These are phyloP conservation scores for Astropecten irregularis DNA, from an alignment of 53 echinoderm and acorn worm species.

Conservation along the genomic window DNA sequence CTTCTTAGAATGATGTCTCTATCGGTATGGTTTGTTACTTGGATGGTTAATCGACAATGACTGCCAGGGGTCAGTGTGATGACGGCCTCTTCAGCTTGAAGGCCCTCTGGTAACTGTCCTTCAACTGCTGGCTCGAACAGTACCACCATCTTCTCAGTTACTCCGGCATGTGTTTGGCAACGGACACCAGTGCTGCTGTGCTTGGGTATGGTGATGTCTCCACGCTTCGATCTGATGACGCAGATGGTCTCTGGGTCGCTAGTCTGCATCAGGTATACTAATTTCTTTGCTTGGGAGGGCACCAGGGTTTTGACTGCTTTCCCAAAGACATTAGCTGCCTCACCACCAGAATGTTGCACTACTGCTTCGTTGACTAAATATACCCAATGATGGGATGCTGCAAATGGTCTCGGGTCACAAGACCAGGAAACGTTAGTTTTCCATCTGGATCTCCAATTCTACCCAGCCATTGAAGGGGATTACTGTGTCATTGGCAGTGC, in stretches of 20 bases:
- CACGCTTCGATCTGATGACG: too few species aligned
- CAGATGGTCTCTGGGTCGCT: background rate
- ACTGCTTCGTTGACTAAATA: background rate
- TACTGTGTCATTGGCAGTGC: conserved; percentile 45
- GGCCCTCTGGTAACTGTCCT: conserved; percentile 5
- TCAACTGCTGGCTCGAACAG: conserved; percentile 30
- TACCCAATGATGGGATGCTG: background rate
- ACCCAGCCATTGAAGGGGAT: conserved; percentile 34
- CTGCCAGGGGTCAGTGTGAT: background rate
- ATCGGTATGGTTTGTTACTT: conserved; percentile 30
- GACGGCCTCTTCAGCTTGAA: background rate
- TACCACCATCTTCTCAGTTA: background rate
- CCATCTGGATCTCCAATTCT: too few species aligned
- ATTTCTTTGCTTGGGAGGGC: background rate
- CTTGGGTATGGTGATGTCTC: too few species aligned
- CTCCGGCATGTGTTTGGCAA: too few species aligned
- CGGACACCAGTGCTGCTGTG: too few species aligned
- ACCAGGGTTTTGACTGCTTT: background rate
- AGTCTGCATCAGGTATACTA: background rate
- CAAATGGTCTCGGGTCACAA: too few species aligned
- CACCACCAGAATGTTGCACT: background rate
- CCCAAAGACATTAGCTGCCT: background rate
- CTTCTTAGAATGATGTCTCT: conserved; percentile 30
- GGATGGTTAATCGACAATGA: background rate
- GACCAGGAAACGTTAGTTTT: too few species aligned